Evolutionary conservation across 2,888 invertebrate species (phyloP), one percentile per base, ranked within the genome.

Genomic region (Drosophila neotestacea): DNA sequence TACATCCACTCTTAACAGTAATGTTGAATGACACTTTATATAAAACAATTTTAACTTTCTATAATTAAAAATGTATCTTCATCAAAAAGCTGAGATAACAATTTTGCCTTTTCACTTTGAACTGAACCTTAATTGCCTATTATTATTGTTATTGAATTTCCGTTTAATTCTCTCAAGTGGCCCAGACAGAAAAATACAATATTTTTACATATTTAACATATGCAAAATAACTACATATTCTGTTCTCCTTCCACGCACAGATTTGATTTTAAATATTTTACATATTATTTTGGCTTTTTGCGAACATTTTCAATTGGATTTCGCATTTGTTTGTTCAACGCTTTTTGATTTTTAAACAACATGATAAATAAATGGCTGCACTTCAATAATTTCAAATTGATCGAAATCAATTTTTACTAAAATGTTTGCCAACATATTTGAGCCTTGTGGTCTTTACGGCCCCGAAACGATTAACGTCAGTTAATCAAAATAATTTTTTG

Each of bases 401-500:
- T 68, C 65, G 68, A 77, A 81, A 77, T 63, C 64, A 73, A 75
- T 77, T 77, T 80, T 76, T 34, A 32, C 41, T n/a, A 38, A 67
- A 63, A 62, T 48, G 48, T 56, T 62, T 51, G 30, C 48, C 13
- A 44, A 30, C 34, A 42, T 28, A 32, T n/a, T 7, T 22, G 32
- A 6, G 44, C 11, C 10, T 4, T 36, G 34, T 39, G 11, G 41
- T 7, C 22, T 4, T 38, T 36, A 36, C 22, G 46, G 51, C 10
- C 10, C 27, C 34, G 11, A 32, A 38, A 51, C 83, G 83, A 82
- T 81, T 83, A 86, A 82, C 54, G 61, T 61, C 56, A 70, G 83
- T 88, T 88, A 84, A 84, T 88, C 84, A 83, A 85, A 84, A 85
- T 85, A 73, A 83, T 79, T 77, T 77, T 64, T 73, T 59, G 58